These are phyloP conservation scores for Drosophila pandora DNA, from an alignment of 1,140 invertebrate genomes.

Conservation along the genomic window DNA sequence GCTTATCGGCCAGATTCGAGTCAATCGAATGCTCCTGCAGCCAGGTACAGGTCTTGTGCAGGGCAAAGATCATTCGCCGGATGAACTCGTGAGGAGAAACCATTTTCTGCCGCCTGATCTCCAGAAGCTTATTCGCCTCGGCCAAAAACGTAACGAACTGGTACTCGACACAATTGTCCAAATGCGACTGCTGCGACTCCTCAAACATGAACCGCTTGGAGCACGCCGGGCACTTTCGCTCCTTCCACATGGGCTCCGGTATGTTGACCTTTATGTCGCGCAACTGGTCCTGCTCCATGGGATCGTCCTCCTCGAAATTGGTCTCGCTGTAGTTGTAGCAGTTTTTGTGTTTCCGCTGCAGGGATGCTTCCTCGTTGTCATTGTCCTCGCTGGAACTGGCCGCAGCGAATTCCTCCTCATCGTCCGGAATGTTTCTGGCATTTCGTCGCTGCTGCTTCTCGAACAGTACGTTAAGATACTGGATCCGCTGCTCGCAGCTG, in stretches of 20 bases:
- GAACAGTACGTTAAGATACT: constrained; percentile 68
- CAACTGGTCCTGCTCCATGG: constrained; percentile 75
- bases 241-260: constrained; percentile 77
- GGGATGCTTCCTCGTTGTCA: constrained; percentile 52
- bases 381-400: constrained; percentile 50
- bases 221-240: constrained; percentile 77
- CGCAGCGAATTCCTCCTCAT: constrained; percentile 65
- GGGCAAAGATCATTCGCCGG: constrained; percentile 72
- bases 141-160: constrained; percentile 65
- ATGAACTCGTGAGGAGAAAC: constrained; percentile 81
- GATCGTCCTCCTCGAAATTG: constrained; percentile 82
- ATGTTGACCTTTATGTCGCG: constrained; percentile 73
- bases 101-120: constrained; percentile 69
- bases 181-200: constrained; percentile 68
- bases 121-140: constrained; percentile 60
- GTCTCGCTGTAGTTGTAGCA: constrained; percentile 77
- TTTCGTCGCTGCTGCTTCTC: constrained; percentile 52
- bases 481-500: constrained; percentile 54
- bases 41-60: constrained; percentile 78
- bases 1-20: constrained; percentile 44
- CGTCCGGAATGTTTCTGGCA: constrained; percentile 48
- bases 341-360: constrained; percentile 65
- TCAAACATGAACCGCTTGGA: constrained; percentile 81
- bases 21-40: constrained; percentile 72
- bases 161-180: constrained; percentile 74